Evolutionary conservation across 2,113 vertebrate species (phyloP), one percentile per base, ranked within the genome.

Genomic region (Pedionomus torquatus): DNA sequence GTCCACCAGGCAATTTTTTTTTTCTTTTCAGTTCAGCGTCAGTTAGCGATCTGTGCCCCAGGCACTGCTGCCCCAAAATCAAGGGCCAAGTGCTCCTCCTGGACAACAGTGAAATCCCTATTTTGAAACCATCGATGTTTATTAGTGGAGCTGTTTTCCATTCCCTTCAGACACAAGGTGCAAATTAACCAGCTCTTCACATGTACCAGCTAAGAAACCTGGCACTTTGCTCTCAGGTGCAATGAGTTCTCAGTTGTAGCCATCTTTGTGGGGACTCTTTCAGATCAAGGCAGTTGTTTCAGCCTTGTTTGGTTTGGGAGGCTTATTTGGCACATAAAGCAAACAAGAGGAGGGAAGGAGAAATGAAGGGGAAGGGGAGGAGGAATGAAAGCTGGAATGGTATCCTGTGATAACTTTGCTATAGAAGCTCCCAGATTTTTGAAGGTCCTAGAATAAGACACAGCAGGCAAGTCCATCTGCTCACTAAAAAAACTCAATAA

Each of bases 171-270:
- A 58, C 55, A 24, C 0, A 0, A 87, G 86, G 64, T 66, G 95
- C 72, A 74, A 95, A 97, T 21, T n/a, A 94, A 95, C n/a, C 72
- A 55, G 91, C 83, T 90, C 86, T 77, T 95, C 94, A 70, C 89
- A 93, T 14, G 0, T 57, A 60, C 24, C 1, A 79, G 63, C 71
- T 66, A 80, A 94, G 77, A 71, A 90, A 37, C 78, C 13, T 18
- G 61, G 76, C 71, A 28, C 71, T 92, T 43, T 6, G 69, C 87
- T 89, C 65, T 91, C 58, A 37, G 93, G 49, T 46, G 72, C 81
- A 37, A 58, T 17, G 55, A 57, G 39, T 33, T 66, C 61, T 46
- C 1, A 0, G 24, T 20, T 37, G 28, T 15, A 61, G 11, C 66
- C 82, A 30, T 28, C 63, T 43, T 33, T 18, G 4, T 9, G 23